Percentiles rank a stretch among this genome's conserved stretches.
phyloP scores from a whole-genome alignment of 2,797 vertebrate genomes.

The Hapalemur alaotrensis region DNA sequence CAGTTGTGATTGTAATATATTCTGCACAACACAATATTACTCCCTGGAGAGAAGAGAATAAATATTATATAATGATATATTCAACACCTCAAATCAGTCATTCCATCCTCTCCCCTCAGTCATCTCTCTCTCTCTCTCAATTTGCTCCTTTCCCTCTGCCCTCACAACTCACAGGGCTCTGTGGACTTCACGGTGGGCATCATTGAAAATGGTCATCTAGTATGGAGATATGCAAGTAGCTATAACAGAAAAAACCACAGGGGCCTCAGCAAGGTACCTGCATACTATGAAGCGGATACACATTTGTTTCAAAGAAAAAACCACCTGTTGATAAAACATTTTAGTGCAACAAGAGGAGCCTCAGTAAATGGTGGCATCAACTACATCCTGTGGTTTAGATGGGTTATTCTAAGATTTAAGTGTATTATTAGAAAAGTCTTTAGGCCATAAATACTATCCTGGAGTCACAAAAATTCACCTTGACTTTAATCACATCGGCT shows the following conservation, averaged over 20 bases:
- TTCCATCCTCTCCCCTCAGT: not conserved
- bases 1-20: not conserved
- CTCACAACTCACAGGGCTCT: not conserved
- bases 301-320: slow-evolving; percentile 30
- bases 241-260: not conserved
- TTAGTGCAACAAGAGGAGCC: not conserved
- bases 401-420: not conserved
- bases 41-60: not conserved
- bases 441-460: not conserved
- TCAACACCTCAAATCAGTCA: not conserved
- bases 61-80: not conserved
- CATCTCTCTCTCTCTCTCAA: not conserved
- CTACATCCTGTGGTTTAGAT: not conserved
- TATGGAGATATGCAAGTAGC: not conserved
- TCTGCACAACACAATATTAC: not conserved
- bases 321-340: not conserved
- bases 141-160: not conserved
- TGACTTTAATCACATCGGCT: not conserved
- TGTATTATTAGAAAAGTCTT: not conserved
- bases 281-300: not conserved
- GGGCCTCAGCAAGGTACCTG: not conserved
- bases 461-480: not conserved
- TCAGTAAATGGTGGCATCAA: not conserved
- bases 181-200: not conserved
- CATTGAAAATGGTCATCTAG: not conserved